Evolutionary conservation across 2,888 invertebrate genomes (phyloP).

Genomic region (Orthosia gothica): DNA sequence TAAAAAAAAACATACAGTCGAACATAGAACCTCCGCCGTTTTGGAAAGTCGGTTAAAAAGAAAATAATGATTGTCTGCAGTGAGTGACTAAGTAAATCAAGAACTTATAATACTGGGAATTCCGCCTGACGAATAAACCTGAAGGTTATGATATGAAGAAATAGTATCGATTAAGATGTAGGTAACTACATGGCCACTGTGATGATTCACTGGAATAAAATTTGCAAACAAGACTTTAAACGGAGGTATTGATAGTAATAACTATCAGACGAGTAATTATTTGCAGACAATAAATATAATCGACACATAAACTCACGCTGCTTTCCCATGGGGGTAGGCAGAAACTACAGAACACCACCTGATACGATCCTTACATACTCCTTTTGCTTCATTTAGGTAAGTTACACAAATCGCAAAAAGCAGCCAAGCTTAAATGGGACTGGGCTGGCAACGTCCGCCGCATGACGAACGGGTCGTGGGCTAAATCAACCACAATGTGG

Average conservation of each 20-base stretch:
- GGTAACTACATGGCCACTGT: slow-evolving; percentile 6
- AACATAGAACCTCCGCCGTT: no score
- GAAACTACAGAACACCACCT: no score
- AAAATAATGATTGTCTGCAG: neutral
- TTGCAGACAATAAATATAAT: neutral
- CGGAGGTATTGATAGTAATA: neutral
- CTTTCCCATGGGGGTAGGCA: no score
- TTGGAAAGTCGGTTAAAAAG: neutral
- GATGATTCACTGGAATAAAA: slow-evolving; percentile 24
- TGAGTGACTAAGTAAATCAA: slow-evolving; percentile 14
- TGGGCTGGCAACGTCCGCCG: no score
- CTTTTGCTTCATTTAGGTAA: no score
- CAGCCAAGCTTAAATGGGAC: no score
- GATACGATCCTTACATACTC: no score
- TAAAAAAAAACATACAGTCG: no score
- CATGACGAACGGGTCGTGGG: no score
- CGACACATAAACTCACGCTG: no score
- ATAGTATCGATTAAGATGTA: neutral
- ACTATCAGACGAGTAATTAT: neutral
- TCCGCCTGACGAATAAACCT: slow-evolving; percentile 5
- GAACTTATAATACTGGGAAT: slow-evolving; percentile 16
- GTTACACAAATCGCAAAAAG: no score
- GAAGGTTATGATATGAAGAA: slow-evolving; percentile 38
- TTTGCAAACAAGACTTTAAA: neutral
- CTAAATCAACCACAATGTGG: no score